These are phyloP conservation scores for Vimba vimba DNA, from an alignment of 2,113 vertebrate genomes.

Conservation along the genomic window DNA sequence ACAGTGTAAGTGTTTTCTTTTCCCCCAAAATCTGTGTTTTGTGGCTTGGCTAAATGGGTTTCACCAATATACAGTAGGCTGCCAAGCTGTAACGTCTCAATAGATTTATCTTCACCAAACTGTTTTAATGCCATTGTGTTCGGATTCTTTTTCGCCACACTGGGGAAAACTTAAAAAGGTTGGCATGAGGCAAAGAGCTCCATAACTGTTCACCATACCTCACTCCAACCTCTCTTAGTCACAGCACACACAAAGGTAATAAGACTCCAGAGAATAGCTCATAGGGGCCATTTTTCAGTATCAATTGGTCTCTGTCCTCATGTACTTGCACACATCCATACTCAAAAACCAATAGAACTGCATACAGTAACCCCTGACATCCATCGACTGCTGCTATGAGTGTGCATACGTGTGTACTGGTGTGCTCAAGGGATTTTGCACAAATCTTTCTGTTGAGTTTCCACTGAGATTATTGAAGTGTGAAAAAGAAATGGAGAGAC, in stretches of 20 bases:
- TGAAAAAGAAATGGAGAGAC: not conserved
- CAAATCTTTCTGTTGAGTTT: not conserved
- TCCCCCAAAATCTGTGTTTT: not conserved
- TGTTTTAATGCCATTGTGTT: conserved; percentile 12
- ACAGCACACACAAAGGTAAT: conserved; percentile 67
- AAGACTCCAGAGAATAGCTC: conserved; percentile 59
- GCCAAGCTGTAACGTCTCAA: not conserved
- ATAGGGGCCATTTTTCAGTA: conserved; percentile 40
- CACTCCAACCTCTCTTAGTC: conserved; percentile 57
- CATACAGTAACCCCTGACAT: conserved; percentile 23
- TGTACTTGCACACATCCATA: conserved; percentile 15
- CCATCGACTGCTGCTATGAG: not conserved
- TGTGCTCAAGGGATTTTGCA: conserved; percentile 2
- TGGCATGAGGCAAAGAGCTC: not conserved
- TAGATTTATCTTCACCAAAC: conserved; percentile 3
- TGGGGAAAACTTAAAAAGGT: not conserved
- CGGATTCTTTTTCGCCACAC: not conserved
- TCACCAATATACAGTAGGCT: not conserved
- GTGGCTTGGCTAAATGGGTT: not conserved
- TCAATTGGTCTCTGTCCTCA: conserved; percentile 25
- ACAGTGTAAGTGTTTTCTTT: not conserved
- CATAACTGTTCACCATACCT: conserved; percentile 14
- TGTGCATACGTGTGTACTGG: not conserved
- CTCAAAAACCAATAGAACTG: conserved; percentile 13
- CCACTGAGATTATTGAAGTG: not conserved